phyloP scores from a whole-genome alignment of 2,113 vertebrate species.

The Neogale vison region DNA sequence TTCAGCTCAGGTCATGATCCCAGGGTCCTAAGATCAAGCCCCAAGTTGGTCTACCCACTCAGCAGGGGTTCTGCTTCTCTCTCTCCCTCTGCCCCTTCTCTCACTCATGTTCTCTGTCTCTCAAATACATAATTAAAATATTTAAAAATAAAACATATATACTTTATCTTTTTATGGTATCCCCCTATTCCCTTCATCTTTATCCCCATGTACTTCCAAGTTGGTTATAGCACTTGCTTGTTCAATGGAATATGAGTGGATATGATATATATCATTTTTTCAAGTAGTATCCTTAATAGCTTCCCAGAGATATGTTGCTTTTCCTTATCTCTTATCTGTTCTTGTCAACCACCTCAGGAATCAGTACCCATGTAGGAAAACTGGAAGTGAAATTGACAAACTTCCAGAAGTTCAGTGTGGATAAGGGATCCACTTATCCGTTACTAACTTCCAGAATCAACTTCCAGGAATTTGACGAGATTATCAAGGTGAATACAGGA shows the following conservation, averaged over 20 bases:
- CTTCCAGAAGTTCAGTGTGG: no score
- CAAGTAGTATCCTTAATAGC: not conserved
- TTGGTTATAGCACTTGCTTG: not conserved
- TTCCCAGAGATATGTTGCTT: not conserved
- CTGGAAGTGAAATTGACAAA: no score
- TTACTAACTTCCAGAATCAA: no score
- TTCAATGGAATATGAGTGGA: not conserved
- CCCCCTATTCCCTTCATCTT: accelerated
- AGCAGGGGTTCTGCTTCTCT: not conserved
- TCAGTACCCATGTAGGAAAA: no score
- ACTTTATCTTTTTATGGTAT: not conserved
- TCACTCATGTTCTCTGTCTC: not conserved
- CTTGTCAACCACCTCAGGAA: no score
- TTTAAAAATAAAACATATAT: not conserved
- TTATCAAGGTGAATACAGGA: no score
- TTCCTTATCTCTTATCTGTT: not conserved
- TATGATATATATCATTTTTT: not conserved
- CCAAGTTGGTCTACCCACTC: not conserved
- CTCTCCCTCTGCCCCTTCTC: not conserved
- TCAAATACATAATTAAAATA: not conserved
- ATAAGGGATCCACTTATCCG: no score
- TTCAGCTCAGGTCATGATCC: not conserved
- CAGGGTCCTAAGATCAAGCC: not conserved
- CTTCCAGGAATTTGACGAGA: no score
- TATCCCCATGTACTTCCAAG: not conserved